These are phyloP conservation scores for Unio delphinus DNA, from an alignment of 2,888 invertebrate genomes.

Conservation along the genomic window DNA sequence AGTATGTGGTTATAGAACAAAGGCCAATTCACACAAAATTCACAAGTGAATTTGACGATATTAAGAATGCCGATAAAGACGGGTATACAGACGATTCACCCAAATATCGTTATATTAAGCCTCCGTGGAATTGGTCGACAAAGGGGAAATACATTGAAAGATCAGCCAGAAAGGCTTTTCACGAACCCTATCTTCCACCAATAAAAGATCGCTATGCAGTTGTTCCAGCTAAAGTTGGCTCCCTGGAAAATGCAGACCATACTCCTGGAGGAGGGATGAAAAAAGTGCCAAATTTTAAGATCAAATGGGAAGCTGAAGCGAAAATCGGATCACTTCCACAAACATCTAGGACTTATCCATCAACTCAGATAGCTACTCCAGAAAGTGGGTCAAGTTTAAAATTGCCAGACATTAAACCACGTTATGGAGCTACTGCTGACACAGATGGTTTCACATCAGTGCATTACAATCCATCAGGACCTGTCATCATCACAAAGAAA, in stretches of 20 bases:
- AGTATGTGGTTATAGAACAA: slow-evolving; percentile 56
- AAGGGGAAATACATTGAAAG: slow-evolving; percentile 40
- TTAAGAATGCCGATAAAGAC: slow-evolving; percentile 14
- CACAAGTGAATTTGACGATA: slow-evolving; percentile 14
- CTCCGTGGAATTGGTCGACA: slow-evolving; percentile 44
- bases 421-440: slow-evolving; percentile 46
- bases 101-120: slow-evolving; percentile 25
- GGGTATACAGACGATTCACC: slow-evolving; percentile 12
- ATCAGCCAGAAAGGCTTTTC: slow-evolving; percentile 32
- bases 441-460: slow-evolving; percentile 36
- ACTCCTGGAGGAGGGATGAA: slow-evolving; percentile 37
- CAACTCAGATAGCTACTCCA: not conserved
- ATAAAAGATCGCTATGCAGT: slow-evolving; percentile 24
- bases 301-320: slow-evolving; percentile 47
- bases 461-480: slow-evolving; percentile 51
- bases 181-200: slow-evolving; percentile 44
- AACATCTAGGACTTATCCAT: slow-evolving; percentile 2
- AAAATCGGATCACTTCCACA: slow-evolving; percentile 44
- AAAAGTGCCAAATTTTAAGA: slow-evolving; percentile 43
- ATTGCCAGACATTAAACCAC: slow-evolving; percentile 35
- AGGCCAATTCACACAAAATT: slow-evolving; percentile 46
- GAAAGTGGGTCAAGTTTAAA: slow-evolving; percentile 11
- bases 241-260: slow-evolving; percentile 36
- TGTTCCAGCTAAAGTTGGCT: slow-evolving; percentile 35
- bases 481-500: slow-evolving; percentile 21